These are phyloP conservation scores for Buphagus erythrorhynchus DNA, from an alignment of 2,797 vertebrate genomes.

Conservation along the genomic window DNA sequence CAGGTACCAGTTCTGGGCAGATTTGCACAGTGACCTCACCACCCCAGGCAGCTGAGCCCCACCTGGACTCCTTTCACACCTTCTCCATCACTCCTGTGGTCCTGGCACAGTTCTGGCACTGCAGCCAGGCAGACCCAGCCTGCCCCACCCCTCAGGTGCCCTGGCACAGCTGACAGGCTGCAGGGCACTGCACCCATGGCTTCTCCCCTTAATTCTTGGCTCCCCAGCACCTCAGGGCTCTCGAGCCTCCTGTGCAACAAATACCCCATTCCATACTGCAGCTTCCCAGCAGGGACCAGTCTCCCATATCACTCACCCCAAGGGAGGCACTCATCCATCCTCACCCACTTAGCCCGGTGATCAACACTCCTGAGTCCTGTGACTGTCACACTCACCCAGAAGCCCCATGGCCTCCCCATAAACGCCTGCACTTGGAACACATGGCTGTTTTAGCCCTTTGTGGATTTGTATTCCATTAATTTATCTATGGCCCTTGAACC, in stretches of 20 bases:
- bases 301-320: fast-evolving
- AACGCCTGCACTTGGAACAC: fast-evolving
- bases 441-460: neutral
- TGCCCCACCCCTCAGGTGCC: neutral
- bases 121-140: neutral
- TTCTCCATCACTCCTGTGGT: neutral
- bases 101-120: neutral
- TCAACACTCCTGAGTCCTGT: neutral
- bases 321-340: neutral
- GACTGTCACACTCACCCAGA: neutral
- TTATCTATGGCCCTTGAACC: neutral
- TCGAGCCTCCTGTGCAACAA: neutral
- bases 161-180: neutral
- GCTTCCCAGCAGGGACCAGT: neutral
- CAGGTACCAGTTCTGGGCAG: neutral
- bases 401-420: neutral
- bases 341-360: neutral
- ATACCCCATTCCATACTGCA: neutral
- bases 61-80: neutral
- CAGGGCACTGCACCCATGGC: neutral
- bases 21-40: neutral
- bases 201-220: neutral
- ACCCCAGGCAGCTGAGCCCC: neutral
- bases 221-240: neutral
- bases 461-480: neutral